Evolutionary conservation across 2,113 vertebrate genomes (phyloP), one percentile per base, ranked within the genome.

Genomic region (Cyprinus carpio): DNA sequence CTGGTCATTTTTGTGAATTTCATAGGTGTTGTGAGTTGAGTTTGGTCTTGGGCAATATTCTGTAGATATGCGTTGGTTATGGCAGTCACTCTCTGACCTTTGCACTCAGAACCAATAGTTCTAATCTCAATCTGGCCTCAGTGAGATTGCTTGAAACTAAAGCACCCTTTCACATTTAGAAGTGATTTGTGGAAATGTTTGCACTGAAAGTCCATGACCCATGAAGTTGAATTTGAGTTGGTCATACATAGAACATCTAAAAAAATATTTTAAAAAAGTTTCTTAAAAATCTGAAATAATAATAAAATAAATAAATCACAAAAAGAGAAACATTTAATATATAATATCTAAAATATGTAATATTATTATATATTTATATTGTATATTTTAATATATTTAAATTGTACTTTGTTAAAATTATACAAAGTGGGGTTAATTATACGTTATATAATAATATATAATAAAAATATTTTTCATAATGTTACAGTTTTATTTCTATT

Each of bases 171-270:
- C 87, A 91, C 87, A 83, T 92, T 90, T 90, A 84, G 87, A 80
- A n/a, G 84, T 86, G 90, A 86, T 91, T 92, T 91, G 84, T 65
- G 89, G 87, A 92, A 91, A 92, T 93, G 90, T 93, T 93, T 92
- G 89, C 90, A 82, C 62, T 84, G 69, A 87, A 90, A 92, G 92
- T 93, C 91, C 92, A 90, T 60, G 90, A 92, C 91, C 91, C 86
- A 11, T 54, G 86, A 86, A 88, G 90, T 89, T 85, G 87, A 85
- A 88, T 76, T 11, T 90, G 65, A 37, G 51, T 82, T 87, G 88
- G 79, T 71, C 49, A 34, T 79, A 87, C 8, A 8, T 85, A 62
- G 34, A 34, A 69, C 87, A 3, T 31, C 49, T 74, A 71, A 69
- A 54, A 64, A 69, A 71, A 51, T 9, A n/a, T n/a, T n/a, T n/a